Percentiles rank a stretch among this genome's conserved stretches.
Conservation (phyloP, 2,113 vertebrate genomes). For the Cryptomyrus ogoouensis region DNA sequence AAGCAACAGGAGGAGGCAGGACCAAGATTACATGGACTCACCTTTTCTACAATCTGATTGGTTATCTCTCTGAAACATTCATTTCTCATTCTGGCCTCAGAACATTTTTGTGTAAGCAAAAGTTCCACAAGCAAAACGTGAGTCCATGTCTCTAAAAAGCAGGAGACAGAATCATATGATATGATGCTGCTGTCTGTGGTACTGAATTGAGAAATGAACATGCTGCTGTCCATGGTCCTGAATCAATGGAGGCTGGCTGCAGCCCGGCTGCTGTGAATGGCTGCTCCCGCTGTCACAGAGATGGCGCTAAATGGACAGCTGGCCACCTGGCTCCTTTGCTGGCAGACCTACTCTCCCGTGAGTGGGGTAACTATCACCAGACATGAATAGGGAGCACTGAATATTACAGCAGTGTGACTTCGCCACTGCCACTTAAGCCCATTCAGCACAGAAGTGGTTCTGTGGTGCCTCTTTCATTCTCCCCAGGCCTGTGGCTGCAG, state of each 20-base stretch:
- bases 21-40: not conserved
- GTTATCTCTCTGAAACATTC: not conserved
- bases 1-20: not conserved
- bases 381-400: not conserved
- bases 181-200: not conserved
- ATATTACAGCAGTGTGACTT: not conserved
- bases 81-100: not conserved
- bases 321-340: not conserved
- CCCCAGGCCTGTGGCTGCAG: not conserved
- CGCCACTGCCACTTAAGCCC: not conserved
- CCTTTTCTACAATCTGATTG: not conserved
- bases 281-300: not conserved
- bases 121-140: not conserved
- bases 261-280: not conserved
- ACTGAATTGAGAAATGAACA: not conserved
- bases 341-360: not conserved
- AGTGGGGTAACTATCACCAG: not conserved
- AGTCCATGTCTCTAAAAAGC: not conserved
- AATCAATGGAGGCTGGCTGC: not conserved
- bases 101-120: not conserved
- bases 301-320: not conserved
- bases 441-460: not conserved
- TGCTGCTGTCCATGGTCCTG: not conserved
- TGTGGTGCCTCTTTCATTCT: not conserved
- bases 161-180: not conserved